A percentile compares a stretch with the other conserved stretches of the same genome.
phyloP scores from a whole-genome alignment of 2,113 vertebrate species.

The Loxodonta africana region DNA sequence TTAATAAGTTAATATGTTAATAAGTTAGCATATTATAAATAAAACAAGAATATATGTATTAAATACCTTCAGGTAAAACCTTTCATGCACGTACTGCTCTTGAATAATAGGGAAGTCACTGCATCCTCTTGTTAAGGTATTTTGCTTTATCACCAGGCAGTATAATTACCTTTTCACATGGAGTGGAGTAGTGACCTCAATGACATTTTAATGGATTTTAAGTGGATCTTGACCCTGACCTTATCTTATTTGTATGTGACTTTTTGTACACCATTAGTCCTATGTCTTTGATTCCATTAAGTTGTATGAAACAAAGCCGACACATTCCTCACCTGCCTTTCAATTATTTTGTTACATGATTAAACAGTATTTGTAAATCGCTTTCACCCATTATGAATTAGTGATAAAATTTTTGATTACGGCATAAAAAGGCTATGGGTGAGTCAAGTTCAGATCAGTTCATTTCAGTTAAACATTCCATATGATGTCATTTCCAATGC shows the following conservation, averaged over 20 bases:
- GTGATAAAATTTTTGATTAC: slow-evolving; percentile 23
- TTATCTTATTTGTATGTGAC: slow-evolving; percentile 75
- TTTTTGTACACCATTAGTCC: slow-evolving; percentile 70
- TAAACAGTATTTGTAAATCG: background rate
- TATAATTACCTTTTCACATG: slow-evolving; percentile 58
- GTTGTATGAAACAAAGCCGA: background rate
- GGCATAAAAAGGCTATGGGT: background rate
- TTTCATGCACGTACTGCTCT: background rate
- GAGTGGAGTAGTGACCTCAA: slow-evolving; percentile 45
- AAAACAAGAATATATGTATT: background rate
- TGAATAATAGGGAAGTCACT: background rate
- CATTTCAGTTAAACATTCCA: slow-evolving; percentile 7
- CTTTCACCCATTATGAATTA: background rate
- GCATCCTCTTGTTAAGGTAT: background rate
- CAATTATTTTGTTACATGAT: background rate
- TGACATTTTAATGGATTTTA: slow-evolving; percentile 81
- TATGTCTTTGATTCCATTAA: slow-evolving; percentile 38
- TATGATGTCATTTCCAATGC: background rate
- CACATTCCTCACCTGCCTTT: background rate
- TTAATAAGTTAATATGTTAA: background rate
- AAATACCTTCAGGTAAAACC: background rate
- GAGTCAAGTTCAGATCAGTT: background rate
- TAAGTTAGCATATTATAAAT: background rate
- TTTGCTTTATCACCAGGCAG: slow-evolving; percentile 61
- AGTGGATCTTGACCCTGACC: slow-evolving; percentile 68